phyloP scores from a whole-genome alignment of 2,888 invertebrate genomes.

The Melanargia galathea region DNA sequence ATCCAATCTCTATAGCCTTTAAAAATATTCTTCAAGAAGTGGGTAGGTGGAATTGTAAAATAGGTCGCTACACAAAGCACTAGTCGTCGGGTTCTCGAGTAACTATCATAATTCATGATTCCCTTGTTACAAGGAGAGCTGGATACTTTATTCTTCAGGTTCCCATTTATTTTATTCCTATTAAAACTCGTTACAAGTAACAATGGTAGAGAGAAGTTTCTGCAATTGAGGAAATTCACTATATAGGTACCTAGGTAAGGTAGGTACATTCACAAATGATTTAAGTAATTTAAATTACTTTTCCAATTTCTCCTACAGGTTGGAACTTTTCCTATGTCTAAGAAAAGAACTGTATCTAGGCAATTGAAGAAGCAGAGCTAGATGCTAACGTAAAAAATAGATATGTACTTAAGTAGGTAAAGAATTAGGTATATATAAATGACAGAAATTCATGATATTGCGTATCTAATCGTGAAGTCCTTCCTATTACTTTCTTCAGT shows the following conservation, averaged over 20 bases:
- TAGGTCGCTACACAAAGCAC: slow-evolving; percentile 40
- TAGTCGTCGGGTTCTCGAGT: slow-evolving; percentile 38
- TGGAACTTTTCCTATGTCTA: too few species aligned
- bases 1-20: slow-evolving; percentile 20
- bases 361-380: too few species aligned
- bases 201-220: slow-evolving; percentile 27
- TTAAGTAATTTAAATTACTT: slow-evolving; percentile 6
- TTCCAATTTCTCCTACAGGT: neutral
- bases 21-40: slow-evolving; percentile 30
- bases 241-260: too few species aligned
- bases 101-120: slow-evolving; percentile 44
- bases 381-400: too few species aligned
- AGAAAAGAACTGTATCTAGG: too few species aligned
- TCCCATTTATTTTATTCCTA: slow-evolving; percentile 42
- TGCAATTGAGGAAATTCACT: slow-evolving; percentile 20
- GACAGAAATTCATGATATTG: slow-evolving; percentile 4
- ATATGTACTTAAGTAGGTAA: too few species aligned
- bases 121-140: slow-evolving; percentile 39
- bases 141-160: slow-evolving; percentile 39
- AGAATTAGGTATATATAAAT: too few species aligned
- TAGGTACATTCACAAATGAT: slow-evolving; percentile 17
- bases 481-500: neutral
- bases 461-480: neutral
- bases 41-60: slow-evolving; percentile 35
- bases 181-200: slow-evolving; percentile 39